Conservation (phyloP, 1,140 invertebrate genomes). For the Musca vetustissima region DNA sequence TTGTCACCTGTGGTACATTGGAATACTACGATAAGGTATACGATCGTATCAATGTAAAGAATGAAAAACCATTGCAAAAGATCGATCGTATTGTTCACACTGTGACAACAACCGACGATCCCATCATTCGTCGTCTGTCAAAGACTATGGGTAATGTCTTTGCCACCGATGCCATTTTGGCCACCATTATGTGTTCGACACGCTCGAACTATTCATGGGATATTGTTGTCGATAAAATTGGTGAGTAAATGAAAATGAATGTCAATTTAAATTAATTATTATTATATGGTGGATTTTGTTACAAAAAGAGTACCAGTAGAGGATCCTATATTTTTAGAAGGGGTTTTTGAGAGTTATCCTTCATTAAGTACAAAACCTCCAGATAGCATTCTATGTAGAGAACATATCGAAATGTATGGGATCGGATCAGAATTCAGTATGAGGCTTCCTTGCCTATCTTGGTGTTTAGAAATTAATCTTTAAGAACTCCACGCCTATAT, state of each 20-base stretch:
- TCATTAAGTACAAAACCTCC: too few species aligned
- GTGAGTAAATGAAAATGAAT: slow-evolving; percentile 54
- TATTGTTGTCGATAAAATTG: slow-evolving; percentile 97
- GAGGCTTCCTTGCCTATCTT: too few species aligned
- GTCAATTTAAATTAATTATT: too few species aligned
- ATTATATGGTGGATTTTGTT: too few species aligned
- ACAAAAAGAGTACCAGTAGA: too few species aligned
- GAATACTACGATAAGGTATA: slow-evolving; percentile 98
- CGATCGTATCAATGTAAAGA: slow-evolving; percentile 96
- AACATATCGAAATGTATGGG: too few species aligned
- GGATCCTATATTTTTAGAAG: too few species aligned
- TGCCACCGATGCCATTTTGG: slow-evolving; percentile 96
- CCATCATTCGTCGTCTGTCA: slow-evolving; percentile 90
- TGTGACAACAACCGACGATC: slow-evolving; percentile 97
- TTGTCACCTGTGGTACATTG: slow-evolving; percentile 85
- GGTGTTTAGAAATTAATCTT: too few species aligned
- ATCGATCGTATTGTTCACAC: slow-evolving; percentile 98
- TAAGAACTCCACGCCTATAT: too few species aligned
- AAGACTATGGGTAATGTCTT: slow-evolving; percentile 96
- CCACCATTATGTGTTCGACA: slow-evolving; percentile 98
- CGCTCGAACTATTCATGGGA: slow-evolving; percentile 99
- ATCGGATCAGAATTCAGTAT: too few species aligned
- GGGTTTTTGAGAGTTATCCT: too few species aligned
- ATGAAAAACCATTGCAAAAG: slow-evolving; percentile 87
- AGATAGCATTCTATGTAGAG: too few species aligned